Base-by-base conservation (phyloP, 2,888 invertebrate genomes). In the Zelleria hepariella region DNA sequence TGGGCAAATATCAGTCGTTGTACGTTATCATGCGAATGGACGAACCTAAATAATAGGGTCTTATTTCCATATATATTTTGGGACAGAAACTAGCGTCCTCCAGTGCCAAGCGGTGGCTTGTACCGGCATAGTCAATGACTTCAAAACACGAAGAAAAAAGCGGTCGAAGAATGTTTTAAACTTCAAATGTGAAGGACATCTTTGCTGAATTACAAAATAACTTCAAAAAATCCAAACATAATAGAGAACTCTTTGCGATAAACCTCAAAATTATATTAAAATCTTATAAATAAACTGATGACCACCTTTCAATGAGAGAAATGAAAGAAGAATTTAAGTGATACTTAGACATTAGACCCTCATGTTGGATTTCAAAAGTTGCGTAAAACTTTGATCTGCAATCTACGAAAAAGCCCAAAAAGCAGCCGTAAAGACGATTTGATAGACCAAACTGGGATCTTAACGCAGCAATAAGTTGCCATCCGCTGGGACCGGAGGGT, bases 1-100 rank as follows among this genome's bases (percentile, higher is more conserved):
- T 79, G 76, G 78, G 78, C 82, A 82, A 83, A 86, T 86, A 85
- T 82, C 80, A 78, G 68, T 77, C 79, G 77, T 79, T 77, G 80
- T 75, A 76, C 82, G 86, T 88, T 88, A 87, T 76, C 87, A 86
- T 86, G 85, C 80, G 80, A 87, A 88, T 85, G 75, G 84, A 79
- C 72, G 82, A 80, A 79, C 82, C 79, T 82, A 86, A 87, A 86
- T 86, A 83, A 86, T 80, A 77, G 68, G 63, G 70, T 76, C 81
- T 76, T 79, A 83, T 86, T 85, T 78, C 69, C 85, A 84, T 86
- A 85, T 75, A 79, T 42, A 53, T 52, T 42, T 32, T 83, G 65
- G 70, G 67, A 42, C 66, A 42, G 68, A 67, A 68, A 69, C 69
- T 67, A 67, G 15, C 42, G 42, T 48, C 24, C 18, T 10, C 55